Base-by-base conservation (phyloP, 2,888 invertebrate species). In the Lepeophtheirus nordmannii region DNA sequence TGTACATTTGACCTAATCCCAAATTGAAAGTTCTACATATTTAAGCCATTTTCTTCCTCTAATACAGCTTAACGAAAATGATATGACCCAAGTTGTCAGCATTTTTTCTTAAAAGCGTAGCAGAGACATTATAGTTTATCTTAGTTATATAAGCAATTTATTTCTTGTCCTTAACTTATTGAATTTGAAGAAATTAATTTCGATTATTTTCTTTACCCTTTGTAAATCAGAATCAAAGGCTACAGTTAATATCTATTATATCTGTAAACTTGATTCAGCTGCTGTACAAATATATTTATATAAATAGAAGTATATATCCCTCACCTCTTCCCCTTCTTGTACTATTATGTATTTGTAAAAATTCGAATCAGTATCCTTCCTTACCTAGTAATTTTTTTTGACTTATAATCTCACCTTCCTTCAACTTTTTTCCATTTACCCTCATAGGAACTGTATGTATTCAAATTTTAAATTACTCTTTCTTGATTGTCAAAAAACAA, bases 151-250 rank as follows among this genome's bases (percentile, higher is more conserved):
- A 30, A 30, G 30, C 30, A 30, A 30, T 30, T n/a, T 30, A 30
- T 30, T 30, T 30, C 30, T 30, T 30, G 30, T 30, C 53, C 53
- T 46, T 46, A 46, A 14, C 17, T 46, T 46, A 14, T n/a, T 17
- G 5, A n/a, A 46, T 46, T 46, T 46, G 53, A 46, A 46, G 53
- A 46, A 46, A 46, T 5, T 17, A 46, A 46, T 46, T 46, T 46
- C 53, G 53, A 46, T 46, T 46, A 46, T 46, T 46, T 46, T 46
- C 53, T 46, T 46, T 46, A n/a, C 53, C 53, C 53, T 46, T 46
- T 46, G 8, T 46, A 46, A 46, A 46, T 46, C 53, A 46, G 53
- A 46, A 46, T 46, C 53, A 46, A 46, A 17, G 17, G 53, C 53
- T 46, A 46, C 17, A 17, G 53, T n/a, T 1, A 3, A 14, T 46